A percentile compares a stretch with the other conserved stretches of the same genome.
Conservation (phyloP, 2,113 vertebrate genomes). For the Clinocottus analis region DNA sequence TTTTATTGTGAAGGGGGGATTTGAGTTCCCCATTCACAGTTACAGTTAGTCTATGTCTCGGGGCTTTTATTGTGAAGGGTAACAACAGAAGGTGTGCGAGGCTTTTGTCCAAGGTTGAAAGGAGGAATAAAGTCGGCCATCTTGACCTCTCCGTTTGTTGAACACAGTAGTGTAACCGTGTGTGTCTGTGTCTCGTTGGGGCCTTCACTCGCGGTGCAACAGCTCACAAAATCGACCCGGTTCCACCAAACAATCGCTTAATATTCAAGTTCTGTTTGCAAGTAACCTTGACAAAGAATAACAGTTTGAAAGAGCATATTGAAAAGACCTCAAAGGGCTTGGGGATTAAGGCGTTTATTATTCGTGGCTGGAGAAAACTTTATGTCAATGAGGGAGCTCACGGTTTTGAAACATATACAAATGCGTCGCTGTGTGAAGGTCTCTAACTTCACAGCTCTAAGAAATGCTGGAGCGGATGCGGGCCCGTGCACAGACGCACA, state of each 20-base stretch:
- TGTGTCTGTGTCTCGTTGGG: too few relatives aligned
- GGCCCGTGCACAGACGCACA: slow-evolving; percentile 4
- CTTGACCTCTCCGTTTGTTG: too few relatives aligned
- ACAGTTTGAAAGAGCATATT: not conserved
- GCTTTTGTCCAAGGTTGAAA: not conserved
- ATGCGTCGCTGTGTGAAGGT: slow-evolving; percentile 15
- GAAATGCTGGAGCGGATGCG: slow-evolving; percentile 22
- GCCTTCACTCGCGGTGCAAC: too few relatives aligned
- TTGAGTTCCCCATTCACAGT: too few relatives aligned
- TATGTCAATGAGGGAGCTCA: slow-evolving; percentile 5
- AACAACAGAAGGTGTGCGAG: too few relatives aligned
- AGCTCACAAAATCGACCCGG: too few relatives aligned
- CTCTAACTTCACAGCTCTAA: slow-evolving; percentile 21
- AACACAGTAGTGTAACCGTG: too few relatives aligned
- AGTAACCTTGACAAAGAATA: not conserved
- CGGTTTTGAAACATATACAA: not conserved
- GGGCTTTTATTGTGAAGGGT: too few relatives aligned
- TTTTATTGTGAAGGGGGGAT: too few relatives aligned
- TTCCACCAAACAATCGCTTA: too few relatives aligned
- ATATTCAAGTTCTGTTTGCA: too few relatives aligned
- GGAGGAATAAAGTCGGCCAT: not conserved
- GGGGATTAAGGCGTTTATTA: not conserved
- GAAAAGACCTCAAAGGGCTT: not conserved
- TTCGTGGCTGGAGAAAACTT: not conserved
- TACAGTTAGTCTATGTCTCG: too few relatives aligned